Evolutionary conservation across 2,888 invertebrate genomes (phyloP).

Genomic region (Pseudococcus longispinus): DNA sequence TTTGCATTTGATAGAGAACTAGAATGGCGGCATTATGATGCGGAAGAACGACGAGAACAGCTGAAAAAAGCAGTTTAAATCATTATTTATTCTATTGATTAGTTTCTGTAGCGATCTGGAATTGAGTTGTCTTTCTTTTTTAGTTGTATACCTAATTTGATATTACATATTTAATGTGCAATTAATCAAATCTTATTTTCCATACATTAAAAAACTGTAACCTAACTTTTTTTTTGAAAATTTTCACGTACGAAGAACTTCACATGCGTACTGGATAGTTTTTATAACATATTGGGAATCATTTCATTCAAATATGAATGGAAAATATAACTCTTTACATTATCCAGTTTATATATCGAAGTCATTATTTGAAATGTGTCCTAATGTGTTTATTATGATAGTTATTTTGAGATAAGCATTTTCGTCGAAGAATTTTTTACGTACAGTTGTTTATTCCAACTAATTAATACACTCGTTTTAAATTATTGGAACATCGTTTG

Average conservation of each 20-base stretch:
- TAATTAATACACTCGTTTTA: constrained; percentile 20
- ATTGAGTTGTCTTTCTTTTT: background rate
- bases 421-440: constrained; percentile 11
- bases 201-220: background rate
- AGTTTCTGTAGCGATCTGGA: background rate
- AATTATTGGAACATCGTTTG: background rate
- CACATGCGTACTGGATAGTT: no score
- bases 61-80: background rate
- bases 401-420: constrained; percentile 37
- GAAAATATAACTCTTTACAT: background rate
- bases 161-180: background rate
- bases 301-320: background rate
- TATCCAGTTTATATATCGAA: background rate
- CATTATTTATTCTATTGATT: background rate
- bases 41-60: background rate
- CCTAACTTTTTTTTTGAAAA: no score
- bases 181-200: background rate
- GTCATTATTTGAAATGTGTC: background rate
- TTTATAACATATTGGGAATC: background rate
- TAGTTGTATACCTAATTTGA: background rate
- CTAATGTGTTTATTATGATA: constrained; percentile 37
- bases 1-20: constrained; percentile 62
- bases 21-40: background rate
- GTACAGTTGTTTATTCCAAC: background rate
- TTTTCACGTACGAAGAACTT: no score